Evolutionary conservation across 2,113 vertebrate species (phyloP), one percentile per base, ranked within the genome.

Genomic region (Acanthisitta chloris): DNA sequence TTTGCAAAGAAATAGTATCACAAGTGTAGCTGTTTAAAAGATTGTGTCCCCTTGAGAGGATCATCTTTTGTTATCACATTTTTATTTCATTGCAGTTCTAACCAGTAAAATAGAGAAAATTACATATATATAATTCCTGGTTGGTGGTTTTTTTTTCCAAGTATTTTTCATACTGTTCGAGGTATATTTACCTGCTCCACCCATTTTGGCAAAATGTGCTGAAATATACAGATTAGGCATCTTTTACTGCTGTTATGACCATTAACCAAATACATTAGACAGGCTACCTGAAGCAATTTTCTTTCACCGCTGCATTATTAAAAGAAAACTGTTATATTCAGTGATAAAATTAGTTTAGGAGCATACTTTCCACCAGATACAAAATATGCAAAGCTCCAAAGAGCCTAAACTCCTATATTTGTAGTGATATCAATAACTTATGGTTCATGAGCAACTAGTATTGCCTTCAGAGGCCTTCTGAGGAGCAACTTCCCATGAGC

Each of bases 341-440:
- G 2, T 54, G 54, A 86, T 66, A 93, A 90, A 92, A 93, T 80
- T 71, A 38, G 23, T 71, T 89, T 91, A 91, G 20, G 36, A 94
- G 34, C n/a, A n/a, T 66, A 78, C 81, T 46, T 86, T 78, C 73
- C 64, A 31, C 11, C 38, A 84, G 77, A 71, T 20, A 54, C 3
- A 4, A 86, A 72, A 26, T 88, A 93, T 83, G 78, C 34, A 93
- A 93, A 95, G 42, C 43, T 70, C 64, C 64, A 19, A 88, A 88
- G 13, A 83, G 34, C n/a, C 72, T 86, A 51, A 51, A 61, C 26
- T 74, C 40, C 40, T 70, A 12, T 57, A 57, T 81, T 85, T 90
- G 81, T 31, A 86, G 64, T 59, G 65, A 71, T 73, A 36, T 10
- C 62, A 86, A 74, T 90, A 90, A 61, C 40, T 88, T 94, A 40